phyloP scores from a whole-genome alignment of 2,888 invertebrate species.

The Tiliacea citrago region DNA sequence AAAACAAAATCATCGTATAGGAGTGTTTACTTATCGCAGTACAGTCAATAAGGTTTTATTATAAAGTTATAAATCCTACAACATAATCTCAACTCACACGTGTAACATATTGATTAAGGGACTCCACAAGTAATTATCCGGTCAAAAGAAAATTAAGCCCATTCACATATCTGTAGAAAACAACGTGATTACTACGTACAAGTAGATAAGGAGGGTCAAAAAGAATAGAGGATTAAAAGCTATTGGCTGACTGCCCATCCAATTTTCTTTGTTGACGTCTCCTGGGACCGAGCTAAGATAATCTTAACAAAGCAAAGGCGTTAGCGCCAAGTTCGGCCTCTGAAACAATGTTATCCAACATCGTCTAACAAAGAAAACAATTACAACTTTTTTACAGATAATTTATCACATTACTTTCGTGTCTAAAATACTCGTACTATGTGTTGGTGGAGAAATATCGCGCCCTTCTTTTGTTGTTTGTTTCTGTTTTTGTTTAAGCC shows the following conservation, averaged over 20 bases:
- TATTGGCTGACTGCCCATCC: conserved; percentile 90
- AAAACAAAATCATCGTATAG: not conserved
- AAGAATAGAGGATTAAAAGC: conserved; percentile 88
- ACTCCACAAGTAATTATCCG: conserved; percentile 54
- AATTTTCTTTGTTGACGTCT: conserved; percentile 90
- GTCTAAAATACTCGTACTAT: conserved; percentile 67
- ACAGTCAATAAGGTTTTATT: too few species aligned
- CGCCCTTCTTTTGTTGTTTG: conserved; percentile 61
- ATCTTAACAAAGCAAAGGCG: conserved; percentile 89
- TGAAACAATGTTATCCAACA: conserved; percentile 77
- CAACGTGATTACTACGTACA: conserved; percentile 84
- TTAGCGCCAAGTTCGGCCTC: conserved; percentile 74
- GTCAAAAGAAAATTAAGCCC: conserved; percentile 65
- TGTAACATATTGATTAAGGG: conserved; percentile 42
- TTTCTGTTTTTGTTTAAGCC: conserved; percentile 52
- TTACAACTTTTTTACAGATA: conserved; percentile 79
- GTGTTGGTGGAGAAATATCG: conserved; percentile 60
- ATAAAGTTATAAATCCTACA: not conserved
- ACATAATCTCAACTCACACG: not conserved
- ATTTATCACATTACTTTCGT: conserved; percentile 74
- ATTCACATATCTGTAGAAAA: conserved; percentile 74
- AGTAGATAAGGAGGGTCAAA: conserved; percentile 87
- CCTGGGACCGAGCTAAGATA: conserved; percentile 86
- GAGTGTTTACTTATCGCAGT: not conserved
- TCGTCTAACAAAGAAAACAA: conserved; percentile 74